Conservation (phyloP, 2,888 invertebrate species). For the Leptopterna dolabrata region DNA sequence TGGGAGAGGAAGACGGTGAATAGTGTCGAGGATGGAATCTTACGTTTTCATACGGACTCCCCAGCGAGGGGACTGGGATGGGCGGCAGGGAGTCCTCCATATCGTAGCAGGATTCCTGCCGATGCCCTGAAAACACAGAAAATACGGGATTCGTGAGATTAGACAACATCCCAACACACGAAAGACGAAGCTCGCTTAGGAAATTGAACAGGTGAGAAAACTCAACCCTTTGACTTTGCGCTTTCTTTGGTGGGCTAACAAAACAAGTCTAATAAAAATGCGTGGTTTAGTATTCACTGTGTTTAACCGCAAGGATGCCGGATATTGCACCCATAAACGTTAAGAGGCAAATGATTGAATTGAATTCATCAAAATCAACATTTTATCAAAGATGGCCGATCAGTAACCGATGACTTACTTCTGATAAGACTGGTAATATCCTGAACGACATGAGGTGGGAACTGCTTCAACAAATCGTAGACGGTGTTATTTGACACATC, state of each 20-base stretch:
- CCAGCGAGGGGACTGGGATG: conserved; percentile 73
- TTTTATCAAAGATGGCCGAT: too few species aligned
- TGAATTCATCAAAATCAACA: too few species aligned
- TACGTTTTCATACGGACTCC: conserved; percentile 76
- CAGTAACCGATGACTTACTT: too few species aligned
- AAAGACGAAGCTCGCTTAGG: neutral
- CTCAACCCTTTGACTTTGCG: too few species aligned
- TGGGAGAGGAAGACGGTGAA: conserved; percentile 60
- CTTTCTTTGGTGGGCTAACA: too few species aligned
- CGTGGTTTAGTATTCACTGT: too few species aligned
- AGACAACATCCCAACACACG: neutral
- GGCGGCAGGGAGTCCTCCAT: conserved; percentile 72
- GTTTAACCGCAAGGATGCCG: too few species aligned
- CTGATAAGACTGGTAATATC: conserved; percentile 87
- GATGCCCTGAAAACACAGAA: conserved; percentile 65
- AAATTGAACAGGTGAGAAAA: neutral
- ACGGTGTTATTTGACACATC: conserved; percentile 87
- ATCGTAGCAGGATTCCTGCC: conserved; percentile 65
- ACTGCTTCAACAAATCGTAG: conserved; percentile 85
- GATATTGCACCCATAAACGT: too few species aligned
- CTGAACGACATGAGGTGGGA: conserved; percentile 88
- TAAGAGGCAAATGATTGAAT: too few species aligned
- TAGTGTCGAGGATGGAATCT: conserved; percentile 68
- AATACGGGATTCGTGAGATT: neutral
- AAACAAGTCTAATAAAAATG: too few species aligned